phyloP scores from a whole-genome alignment of 2,113 vertebrate species.

The Gasterosteus nipponicus region DNA sequence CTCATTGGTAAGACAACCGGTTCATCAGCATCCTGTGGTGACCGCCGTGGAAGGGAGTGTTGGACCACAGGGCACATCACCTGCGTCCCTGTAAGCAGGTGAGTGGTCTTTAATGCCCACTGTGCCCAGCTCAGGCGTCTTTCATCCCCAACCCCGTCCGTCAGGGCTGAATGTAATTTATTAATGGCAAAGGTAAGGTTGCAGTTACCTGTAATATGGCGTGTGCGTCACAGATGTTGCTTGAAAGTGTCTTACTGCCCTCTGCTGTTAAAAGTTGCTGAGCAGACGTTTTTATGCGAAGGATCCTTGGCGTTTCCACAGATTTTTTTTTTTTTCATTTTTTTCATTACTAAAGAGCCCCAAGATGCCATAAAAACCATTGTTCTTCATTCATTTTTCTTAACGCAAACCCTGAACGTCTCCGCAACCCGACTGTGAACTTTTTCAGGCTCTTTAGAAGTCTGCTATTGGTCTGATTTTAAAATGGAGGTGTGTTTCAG shows the following conservation, averaged over 20 bases:
- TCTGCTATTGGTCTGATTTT: constrained; percentile 36
- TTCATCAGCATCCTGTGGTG: neutral
- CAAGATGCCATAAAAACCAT: constrained; percentile 12
- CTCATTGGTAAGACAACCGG: neutral
- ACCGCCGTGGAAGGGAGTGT: neutral
- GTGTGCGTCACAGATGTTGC: neutral
- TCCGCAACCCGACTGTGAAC: constrained; percentile 42
- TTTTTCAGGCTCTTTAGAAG: constrained; percentile 37
- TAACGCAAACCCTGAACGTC: constrained; percentile 10
- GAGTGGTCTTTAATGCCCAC: neutral
- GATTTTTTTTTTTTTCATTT: constrained; percentile 1
- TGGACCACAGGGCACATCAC: neutral
- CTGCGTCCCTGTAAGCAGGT: neutral
- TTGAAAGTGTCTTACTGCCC: constrained; percentile 29
- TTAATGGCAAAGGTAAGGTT: neutral
- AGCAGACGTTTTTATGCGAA: neutral
- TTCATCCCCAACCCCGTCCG: neutral
- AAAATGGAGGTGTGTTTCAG: constrained; percentile 19
- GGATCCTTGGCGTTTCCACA: neutral
- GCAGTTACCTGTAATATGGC: neutral
- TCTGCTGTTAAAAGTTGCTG: constrained; percentile 26
- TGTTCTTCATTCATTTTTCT: constrained; percentile 39
- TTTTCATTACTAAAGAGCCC: constrained; percentile 3
- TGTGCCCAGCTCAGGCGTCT: neutral
- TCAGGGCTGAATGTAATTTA: neutral